phyloP scores from a whole-genome alignment of 2,113 vertebrate genomes.

The Bucco capensis region DNA sequence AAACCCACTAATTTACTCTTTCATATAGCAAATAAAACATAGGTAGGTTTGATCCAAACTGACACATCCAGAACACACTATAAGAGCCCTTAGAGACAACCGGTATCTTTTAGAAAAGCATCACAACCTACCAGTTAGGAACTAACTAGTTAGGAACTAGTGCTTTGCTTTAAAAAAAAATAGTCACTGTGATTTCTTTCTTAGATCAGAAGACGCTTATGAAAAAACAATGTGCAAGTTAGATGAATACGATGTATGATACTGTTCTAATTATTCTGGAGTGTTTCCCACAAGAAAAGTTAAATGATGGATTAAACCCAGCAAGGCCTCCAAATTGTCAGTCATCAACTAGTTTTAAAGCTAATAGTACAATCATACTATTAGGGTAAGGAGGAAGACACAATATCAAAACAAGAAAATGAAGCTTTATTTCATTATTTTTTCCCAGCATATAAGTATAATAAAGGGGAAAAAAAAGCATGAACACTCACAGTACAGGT shows the following conservation, averaged over 20 bases:
- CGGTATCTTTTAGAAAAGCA: not conserved
- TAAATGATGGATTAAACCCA: not conserved
- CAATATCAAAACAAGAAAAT: not conserved
- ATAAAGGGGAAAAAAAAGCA: not conserved
- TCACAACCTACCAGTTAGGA: not conserved
- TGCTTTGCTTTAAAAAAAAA: not conserved
- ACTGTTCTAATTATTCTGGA: not conserved
- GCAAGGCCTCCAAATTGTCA: not conserved
- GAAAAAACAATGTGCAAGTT: not conserved
- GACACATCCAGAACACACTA: not conserved
- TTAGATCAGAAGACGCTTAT: not conserved
- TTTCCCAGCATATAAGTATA: not conserved
- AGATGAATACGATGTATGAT: not conserved
- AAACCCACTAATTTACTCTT: not conserved
- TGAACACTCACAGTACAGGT: not conserved
- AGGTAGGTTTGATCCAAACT: not conserved
- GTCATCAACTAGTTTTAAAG: not conserved
- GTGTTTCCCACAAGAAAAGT: not conserved
- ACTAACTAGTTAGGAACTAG: not conserved
- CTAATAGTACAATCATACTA: not conserved
- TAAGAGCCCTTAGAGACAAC: not conserved
- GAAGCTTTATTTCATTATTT: not conserved
- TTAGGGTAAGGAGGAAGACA: not conserved
- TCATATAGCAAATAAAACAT: not conserved
- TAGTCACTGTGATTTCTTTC: not conserved